Evolutionary conservation across 2,797 vertebrate species (phyloP), one percentile per base, ranked within the genome.

Genomic region (Crotalus adamanteus): DNA sequence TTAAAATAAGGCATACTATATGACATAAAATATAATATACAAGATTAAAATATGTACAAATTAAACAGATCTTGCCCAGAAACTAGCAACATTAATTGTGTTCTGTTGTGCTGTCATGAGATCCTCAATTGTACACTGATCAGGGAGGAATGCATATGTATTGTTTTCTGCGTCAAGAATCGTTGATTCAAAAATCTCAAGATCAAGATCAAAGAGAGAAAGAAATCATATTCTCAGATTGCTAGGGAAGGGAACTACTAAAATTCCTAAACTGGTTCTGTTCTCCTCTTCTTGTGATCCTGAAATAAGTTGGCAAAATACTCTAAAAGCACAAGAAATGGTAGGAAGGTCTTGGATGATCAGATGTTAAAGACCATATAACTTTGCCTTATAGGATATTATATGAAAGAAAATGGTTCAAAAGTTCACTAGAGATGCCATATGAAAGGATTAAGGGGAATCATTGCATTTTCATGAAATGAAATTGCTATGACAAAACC

Each of bases 171-270:
- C 6, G 20, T 73, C n/a, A 73, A 73, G 6, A 37, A 73, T 96
- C 95, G 93, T 92, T 94, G 95, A 86, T 95, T 91, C 78, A 96
- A 91, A 73, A 22, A 94, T 95, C 90, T 95, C 96, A 94, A 94
- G 93, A 86, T 94, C 93, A 26, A 61, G 31, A 95, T 95, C 93
- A 93, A 92, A 87, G 91, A 93, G 94, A 94, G 47, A 53, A 92
- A 93, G 18, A 88, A 93, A 94, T 95, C 94, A 95, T 95, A 92
- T 90, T 86, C 91, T 95, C 94, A 96, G 92, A 94, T 97, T 96
- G 93, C 37, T 83, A 37, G 73, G 20, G 37, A 94, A 28, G 88
- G 63, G 90, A 65, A 51, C 26, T 93, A 92, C n/a, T 83, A 28
- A n/a, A 37, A 6, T 56, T 7, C 61, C 55, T 86, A 6, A 51